phyloP scores from a whole-genome alignment of 2,888 invertebrate genomes.

The Apodemia mormo region DNA sequence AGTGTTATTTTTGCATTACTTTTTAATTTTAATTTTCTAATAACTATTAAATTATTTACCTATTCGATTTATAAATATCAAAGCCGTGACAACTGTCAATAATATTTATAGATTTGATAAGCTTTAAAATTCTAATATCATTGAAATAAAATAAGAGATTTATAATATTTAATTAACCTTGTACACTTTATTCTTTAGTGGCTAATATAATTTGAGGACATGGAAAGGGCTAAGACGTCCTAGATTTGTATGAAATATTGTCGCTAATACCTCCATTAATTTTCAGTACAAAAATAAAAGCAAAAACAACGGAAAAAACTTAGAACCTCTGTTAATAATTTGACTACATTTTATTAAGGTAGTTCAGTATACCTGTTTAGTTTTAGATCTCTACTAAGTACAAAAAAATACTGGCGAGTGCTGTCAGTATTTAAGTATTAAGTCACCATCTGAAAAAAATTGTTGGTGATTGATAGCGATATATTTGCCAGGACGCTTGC shows the following conservation, averaged over 20 bases:
- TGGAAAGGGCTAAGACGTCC: not conserved
- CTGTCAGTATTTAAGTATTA: no score
- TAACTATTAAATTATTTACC: not conserved
- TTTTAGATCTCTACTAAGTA: no score
- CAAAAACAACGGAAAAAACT: no score
- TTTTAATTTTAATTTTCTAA: not conserved
- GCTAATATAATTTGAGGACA: not conserved
- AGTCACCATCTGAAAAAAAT: no score
- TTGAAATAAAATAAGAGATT: not conserved
- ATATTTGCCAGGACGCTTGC: no score
- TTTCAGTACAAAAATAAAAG: no score
- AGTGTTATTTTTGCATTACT: not conserved
- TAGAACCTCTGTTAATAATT: no score
- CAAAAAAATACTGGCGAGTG: no score
- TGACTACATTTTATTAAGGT: no score
- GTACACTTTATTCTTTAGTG: slow-evolving; percentile 1
- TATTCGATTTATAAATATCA: not conserved
- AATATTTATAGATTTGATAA: not conserved
- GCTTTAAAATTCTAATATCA: not conserved
- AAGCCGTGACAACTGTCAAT: not conserved
- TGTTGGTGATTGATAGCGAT: no score
- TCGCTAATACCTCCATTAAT: no score
- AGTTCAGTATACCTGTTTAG: no score
- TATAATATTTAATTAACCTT: slow-evolving; percentile 1
- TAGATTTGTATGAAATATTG: not conserved